A percentile compares a stretch with the other conserved stretches of the same genome.
phyloP scores from a whole-genome alignment of 2,888 invertebrate species.

The Ptilodon capucinus region DNA sequence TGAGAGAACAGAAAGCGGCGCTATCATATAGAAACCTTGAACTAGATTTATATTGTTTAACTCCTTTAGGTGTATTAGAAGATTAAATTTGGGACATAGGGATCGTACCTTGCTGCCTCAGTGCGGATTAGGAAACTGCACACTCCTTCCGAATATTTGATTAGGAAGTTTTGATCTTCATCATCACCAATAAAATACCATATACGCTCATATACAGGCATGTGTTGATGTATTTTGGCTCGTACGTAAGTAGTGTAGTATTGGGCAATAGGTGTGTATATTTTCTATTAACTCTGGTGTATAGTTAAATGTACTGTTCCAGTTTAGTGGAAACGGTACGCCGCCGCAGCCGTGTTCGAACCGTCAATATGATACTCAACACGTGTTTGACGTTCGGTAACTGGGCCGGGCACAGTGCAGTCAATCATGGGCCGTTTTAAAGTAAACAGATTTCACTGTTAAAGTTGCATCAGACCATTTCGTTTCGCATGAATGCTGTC shows the following conservation, averaged over 20 bases:
- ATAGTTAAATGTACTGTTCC: constrained; percentile 23
- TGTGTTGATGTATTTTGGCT: no score
- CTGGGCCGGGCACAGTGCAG: constrained; percentile 59
- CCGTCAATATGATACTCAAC: constrained; percentile 46
- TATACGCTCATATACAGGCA: no score
- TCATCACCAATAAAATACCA: no score
- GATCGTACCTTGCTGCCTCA: neutral
- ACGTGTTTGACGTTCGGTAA: constrained; percentile 56
- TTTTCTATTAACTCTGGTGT: neutral
- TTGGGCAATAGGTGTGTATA: neutral
- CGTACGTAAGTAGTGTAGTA: no score
- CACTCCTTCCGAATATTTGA: neutral
- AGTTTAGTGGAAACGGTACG: constrained; percentile 26
- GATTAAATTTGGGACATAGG: neutral
- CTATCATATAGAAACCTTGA: constrained; percentile 33
- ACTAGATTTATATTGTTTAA: constrained; percentile 13
- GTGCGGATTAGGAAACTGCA: neutral
- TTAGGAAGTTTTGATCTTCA: no score
- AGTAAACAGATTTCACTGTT: constrained; percentile 55
- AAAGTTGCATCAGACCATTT: constrained; percentile 20
- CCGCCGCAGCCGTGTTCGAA: constrained; percentile 27
- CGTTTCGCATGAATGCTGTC: neutral
- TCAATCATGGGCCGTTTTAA: constrained; percentile 60
- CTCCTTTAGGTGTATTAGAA: neutral
- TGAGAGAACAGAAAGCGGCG: neutral